Evolutionary conservation across 2,113 vertebrate genomes (phyloP), one percentile per base, ranked within the genome.

Genomic region (Aegithalos caudatus): DNA sequence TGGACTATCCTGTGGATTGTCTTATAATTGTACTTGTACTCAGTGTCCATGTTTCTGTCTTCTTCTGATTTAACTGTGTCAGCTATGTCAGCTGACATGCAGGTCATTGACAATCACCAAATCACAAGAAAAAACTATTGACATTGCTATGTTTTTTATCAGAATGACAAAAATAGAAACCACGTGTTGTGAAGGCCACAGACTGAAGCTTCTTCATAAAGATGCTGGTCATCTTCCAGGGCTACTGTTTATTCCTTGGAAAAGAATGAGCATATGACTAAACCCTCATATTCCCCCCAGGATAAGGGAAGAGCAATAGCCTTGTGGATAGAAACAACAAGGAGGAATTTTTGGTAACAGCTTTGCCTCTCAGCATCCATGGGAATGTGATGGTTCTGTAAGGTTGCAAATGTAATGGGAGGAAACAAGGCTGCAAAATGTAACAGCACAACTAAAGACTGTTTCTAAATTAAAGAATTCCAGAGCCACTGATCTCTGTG

Each of bases 51-150:
- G 71, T 94, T 91, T 84, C 89, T 96, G 88, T 77, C 81, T 93
- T 97, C 90, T 97, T 96, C 90, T 97, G 37, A 90, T 96, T 93
- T 94, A 86, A 94, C 73, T 84, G 53, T 92, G 85, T 97, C 95
- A 95, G 90, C 78, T 90, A 25, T 84, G 76, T 97, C 96, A 97
- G 96, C 90, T 97, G 97, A 98, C 90, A 51, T 37, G 33, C 90
- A 93, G 96, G 92, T 93, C 93, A 56, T 21, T 87, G 77, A 66
- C 83, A 96, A 80, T 94, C 83, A 69, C 85, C 69, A 90, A 78
- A 93, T 95, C 96, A 79, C 78, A 80, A 85, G 90, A 61, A 58
- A 91, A 92, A 85, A 69, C 76, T 47, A 81, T 31, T 91, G 87
- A 69, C 74, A 74, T 70, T 77, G 81, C 81, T 88, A 18, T 23